Percentiles rank a stretch among this genome's conserved stretches.
Conservation (phyloP, 2,888 invertebrate genomes). For the Brenthis daphne region DNA sequence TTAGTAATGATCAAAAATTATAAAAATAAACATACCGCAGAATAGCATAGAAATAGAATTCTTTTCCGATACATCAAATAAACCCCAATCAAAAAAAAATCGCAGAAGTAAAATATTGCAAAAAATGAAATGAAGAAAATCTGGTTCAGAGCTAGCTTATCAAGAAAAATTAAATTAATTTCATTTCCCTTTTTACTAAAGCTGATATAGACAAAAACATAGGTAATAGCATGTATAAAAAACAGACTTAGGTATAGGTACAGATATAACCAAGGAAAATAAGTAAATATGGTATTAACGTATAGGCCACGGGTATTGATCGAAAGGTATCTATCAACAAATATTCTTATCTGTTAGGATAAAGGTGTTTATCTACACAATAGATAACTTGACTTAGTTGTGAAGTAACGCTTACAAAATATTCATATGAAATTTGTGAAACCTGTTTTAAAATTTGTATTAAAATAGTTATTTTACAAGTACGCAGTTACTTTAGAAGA, state of each 20-base stretch:
- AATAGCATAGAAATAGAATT: too few species aligned
- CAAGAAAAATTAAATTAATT: too few species aligned
- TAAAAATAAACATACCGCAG: too few species aligned
- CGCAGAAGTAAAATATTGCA: too few species aligned
- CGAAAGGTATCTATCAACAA: constrained; percentile 47
- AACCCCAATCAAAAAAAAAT: too few species aligned
- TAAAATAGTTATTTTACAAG: neutral
- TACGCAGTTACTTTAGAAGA: neutral
- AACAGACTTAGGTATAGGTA: neutral
- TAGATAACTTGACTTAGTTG: constrained; percentile 48
- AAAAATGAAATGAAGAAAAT: too few species aligned
- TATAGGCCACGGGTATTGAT: constrained; percentile 47
- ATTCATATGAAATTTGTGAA: constrained; percentile 29
- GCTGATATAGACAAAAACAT: too few species aligned
- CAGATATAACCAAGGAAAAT: constrained; percentile 1
- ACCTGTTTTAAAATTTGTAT: neutral
- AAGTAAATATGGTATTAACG: neutral
- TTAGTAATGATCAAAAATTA: too few species aligned
- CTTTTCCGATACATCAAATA: too few species aligned
- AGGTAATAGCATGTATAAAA: too few species aligned
- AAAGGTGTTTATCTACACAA: constrained; percentile 58
- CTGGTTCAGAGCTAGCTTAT: too few species aligned
- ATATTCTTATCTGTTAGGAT: constrained; percentile 56
- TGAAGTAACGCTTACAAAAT: constrained; percentile 40
- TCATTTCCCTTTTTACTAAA: too few species aligned